Evolutionary conservation across 2,797 vertebrate species (phyloP).

Genomic region (Arctocebus calabarensis): DNA sequence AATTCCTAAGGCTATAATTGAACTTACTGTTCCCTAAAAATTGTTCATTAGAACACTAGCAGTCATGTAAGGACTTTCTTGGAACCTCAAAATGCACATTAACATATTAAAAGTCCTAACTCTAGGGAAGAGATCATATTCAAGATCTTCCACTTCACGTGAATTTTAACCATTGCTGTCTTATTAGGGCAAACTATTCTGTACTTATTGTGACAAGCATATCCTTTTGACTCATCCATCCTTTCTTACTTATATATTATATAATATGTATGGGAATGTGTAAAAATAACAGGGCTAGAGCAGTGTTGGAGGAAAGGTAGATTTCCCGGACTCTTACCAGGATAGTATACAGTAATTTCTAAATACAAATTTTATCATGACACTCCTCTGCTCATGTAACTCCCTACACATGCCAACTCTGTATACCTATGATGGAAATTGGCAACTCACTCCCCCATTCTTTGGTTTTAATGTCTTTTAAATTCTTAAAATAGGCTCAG

Average conservation of each 20-base stretch:
- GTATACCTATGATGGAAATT: neutral
- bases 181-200: neutral
- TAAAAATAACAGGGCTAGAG: neutral
- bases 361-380: neutral
- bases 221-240: neutral
- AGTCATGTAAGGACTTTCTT: neutral
- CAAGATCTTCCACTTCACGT: slow-evolving; percentile 22
- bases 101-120: slow-evolving; percentile 8
- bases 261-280: neutral
- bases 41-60: neutral
- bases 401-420: neutral
- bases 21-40: slow-evolving; percentile 14
- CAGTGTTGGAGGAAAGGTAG: neutral
- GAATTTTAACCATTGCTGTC: neutral
- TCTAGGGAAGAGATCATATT: neutral
- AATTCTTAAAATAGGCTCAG: slow-evolving; percentile 24
- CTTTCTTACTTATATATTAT: neutral
- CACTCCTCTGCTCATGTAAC: neutral
- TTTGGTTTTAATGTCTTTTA: slow-evolving; percentile 58
- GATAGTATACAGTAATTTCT: neutral
- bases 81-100: neutral
- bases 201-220: slow-evolving; percentile 9
- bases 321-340: neutral
- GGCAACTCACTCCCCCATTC: neutral
- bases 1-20: neutral